These are phyloP conservation scores for Eustalomyia histrio DNA, from an alignment of 2,888 invertebrate species.

Conservation along the genomic window DNA sequence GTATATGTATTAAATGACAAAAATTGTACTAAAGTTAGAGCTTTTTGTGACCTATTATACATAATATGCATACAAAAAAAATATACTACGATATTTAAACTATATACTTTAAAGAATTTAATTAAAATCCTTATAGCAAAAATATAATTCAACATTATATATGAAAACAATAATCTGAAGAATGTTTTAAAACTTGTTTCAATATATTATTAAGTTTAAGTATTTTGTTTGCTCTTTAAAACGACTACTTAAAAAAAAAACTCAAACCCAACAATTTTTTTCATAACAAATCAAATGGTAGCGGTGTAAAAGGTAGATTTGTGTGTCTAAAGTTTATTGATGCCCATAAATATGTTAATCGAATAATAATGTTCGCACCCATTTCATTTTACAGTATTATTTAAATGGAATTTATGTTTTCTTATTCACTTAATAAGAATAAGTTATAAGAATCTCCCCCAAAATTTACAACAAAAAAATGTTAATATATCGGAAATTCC, in stretches of 20 bases:
- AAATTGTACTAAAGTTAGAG: no score
- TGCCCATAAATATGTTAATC: slow-evolving; percentile 65
- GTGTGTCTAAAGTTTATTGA: slow-evolving; percentile 52
- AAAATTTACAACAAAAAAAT: slow-evolving; percentile 5
- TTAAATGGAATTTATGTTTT: slow-evolving; percentile 56
- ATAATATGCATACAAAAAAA: no score
- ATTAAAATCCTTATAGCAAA: no score
- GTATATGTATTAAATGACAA: no score
- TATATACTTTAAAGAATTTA: no score
- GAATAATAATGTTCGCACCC: slow-evolving; percentile 64
- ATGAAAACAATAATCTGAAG: not conserved
- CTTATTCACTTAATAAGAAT: slow-evolving; percentile 51
- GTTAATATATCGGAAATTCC: no score
- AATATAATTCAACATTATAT: slow-evolving; percentile 6
- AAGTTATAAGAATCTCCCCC: slow-evolving; percentile 19
- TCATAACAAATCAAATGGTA: slow-evolving; percentile 34
- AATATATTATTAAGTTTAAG: not conserved
- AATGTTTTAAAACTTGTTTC: not conserved
- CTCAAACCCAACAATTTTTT: slow-evolving; percentile 32
- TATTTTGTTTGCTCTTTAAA: slow-evolving; percentile 13
- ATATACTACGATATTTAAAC: no score
- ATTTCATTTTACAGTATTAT: slow-evolving; percentile 45
- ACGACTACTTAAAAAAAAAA: slow-evolving; percentile 14
- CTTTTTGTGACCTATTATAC: no score
- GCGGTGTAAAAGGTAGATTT: slow-evolving; percentile 39